A percentile compares a stretch with the other conserved stretches of the same genome.
phyloP scores from a whole-genome alignment of 2,888 invertebrate genomes.

The Nudaria mundana region DNA sequence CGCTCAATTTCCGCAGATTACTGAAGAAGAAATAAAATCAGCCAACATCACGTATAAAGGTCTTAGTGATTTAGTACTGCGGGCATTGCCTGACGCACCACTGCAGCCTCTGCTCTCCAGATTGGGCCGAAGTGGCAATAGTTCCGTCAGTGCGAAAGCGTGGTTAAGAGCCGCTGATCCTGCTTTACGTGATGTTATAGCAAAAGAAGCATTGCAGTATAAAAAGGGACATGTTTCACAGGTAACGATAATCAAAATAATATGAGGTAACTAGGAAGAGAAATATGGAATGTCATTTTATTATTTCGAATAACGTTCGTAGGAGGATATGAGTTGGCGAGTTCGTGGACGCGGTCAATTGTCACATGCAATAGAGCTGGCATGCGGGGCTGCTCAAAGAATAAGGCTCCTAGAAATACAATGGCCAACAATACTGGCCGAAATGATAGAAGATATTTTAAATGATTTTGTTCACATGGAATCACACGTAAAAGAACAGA shows the following conservation, averaged over 20 bases:
- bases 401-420: constrained; percentile 86
- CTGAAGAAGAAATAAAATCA: constrained; percentile 84
- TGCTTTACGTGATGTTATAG: constrained; percentile 89
- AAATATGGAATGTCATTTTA: too few species aligned
- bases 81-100: constrained; percentile 89
- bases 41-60: constrained; percentile 88
- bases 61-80: constrained; percentile 88
- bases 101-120: constrained; percentile 88
- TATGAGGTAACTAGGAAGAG: too few species aligned
- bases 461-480: constrained; percentile 91
- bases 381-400: constrained; percentile 89
- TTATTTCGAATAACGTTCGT: too few species aligned
- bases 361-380: constrained; percentile 85
- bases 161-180: constrained; percentile 89
- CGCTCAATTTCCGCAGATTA: constrained; percentile 80
- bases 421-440: constrained; percentile 89
- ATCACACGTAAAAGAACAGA: constrained; percentile 86
- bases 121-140: constrained; percentile 81
- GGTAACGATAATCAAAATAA: too few species aligned
- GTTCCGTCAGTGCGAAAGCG: constrained; percentile 81
- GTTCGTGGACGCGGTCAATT: constrained; percentile 88
- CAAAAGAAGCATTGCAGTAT: constrained; percentile 93
- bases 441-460: constrained; percentile 89
- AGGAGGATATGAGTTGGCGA: constrained; percentile 87
- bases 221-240: constrained; percentile 82